Percentiles rank a stretch among this genome's conserved stretches.
Evolutionary conservation across 2,888 invertebrate species (phyloP).

Genomic region (Plagodis dolabraria): DNA sequence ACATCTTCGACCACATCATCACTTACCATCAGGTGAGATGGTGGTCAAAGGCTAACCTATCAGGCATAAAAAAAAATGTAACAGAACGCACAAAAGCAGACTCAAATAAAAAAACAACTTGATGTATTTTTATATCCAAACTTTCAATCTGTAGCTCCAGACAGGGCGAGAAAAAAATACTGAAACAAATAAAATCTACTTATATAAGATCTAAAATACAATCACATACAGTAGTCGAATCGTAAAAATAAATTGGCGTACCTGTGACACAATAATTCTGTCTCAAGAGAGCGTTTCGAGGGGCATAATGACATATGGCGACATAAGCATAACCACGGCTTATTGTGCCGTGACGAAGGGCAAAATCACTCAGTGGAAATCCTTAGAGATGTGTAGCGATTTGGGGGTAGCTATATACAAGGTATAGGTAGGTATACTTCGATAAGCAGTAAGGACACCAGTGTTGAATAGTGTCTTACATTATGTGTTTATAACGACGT

Average conservation of each 20-base stretch:
- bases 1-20: too few species aligned
- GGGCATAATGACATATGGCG: conserved; percentile 60
- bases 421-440: conserved; percentile 3
- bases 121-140: too few species aligned
- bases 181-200: conserved; percentile 3
- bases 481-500: too few species aligned
- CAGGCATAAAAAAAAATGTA: too few species aligned
- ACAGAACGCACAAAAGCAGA: too few species aligned
- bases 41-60: too few species aligned
- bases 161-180: not conserved
- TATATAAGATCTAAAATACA: conserved; percentile 9
- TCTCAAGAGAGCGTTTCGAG: conserved; percentile 58
- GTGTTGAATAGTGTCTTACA: too few species aligned
- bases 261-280: conserved; percentile 70
- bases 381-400: conserved; percentile 38
- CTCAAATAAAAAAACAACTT: too few species aligned
- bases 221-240: conserved; percentile 45
- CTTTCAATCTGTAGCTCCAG: not conserved
- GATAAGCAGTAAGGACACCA: conserved; percentile 17
- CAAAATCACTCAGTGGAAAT: conserved; percentile 43
- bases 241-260: conserved; percentile 77
- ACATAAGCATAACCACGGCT: conserved; percentile 62
- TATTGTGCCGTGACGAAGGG: conserved; percentile 62
- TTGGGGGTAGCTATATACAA: conserved; percentile 21
- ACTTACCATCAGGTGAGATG: too few species aligned